Conservation (phyloP, 2,888 invertebrate genomes). For the Macrosiphum euphorbiae region DNA sequence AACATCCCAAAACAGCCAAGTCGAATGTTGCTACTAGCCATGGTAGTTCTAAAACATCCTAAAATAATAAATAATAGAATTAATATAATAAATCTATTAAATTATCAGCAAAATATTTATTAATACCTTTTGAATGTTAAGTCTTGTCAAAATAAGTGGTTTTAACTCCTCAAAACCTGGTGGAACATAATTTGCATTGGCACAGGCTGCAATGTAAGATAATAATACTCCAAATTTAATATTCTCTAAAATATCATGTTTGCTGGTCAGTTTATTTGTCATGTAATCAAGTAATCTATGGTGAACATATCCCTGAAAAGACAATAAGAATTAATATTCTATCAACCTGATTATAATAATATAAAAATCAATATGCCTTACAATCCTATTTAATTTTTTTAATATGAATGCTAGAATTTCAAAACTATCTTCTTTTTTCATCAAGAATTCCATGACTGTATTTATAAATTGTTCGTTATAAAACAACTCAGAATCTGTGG, state of each 20-base stretch:
- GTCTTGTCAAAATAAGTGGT: constrained; percentile 36
- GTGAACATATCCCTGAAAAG: constrained; percentile 46
- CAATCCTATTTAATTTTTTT: constrained; percentile 74
- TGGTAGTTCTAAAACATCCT: constrained; percentile 70
- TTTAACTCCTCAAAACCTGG: constrained; percentile 30
- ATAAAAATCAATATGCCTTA: constrained; percentile 71
- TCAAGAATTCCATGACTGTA: constrained; percentile 73
- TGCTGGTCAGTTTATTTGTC: neutral
- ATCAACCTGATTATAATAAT: neutral
- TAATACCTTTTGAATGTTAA: constrained; percentile 42
- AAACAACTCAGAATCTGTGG: constrained; percentile 73
- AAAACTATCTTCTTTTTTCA: constrained; percentile 73
- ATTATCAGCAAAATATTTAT: neutral
- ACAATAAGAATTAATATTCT: constrained; percentile 4
- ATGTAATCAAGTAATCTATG: constrained; percentile 45
- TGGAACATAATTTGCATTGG: constrained; percentile 52
- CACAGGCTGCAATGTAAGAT: constrained; percentile 46
- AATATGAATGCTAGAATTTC: constrained; percentile 72
- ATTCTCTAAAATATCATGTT: neutral
- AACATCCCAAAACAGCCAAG: constrained; percentile 75
- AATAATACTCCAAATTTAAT: constrained; percentile 31
- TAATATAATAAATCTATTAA: neutral
- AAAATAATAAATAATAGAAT: constrained; percentile 60
- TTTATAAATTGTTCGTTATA: constrained; percentile 77
- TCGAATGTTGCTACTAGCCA: constrained; percentile 75